Conservation (phyloP, 2,797 vertebrate genomes). For the Cygnus olor region DNA sequence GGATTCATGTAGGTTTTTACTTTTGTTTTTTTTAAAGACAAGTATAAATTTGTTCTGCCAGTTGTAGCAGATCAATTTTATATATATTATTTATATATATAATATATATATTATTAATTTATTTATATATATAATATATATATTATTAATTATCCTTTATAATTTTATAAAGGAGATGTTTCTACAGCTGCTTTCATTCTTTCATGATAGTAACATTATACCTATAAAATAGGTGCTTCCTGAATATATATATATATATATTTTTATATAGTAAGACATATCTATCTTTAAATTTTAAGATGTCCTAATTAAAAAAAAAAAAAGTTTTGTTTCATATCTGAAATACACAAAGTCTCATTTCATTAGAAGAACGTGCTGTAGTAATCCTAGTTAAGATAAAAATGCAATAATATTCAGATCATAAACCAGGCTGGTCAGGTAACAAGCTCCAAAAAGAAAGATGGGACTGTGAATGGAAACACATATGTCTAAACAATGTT, state of each 20-base stretch:
- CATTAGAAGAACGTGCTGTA: background rate
- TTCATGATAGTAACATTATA: background rate
- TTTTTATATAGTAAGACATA: accelerated
- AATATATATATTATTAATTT: too few species aligned
- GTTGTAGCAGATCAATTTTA: background rate
- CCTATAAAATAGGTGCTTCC: background rate
- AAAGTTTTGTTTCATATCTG: background rate
- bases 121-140: too few species aligned
- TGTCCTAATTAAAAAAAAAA: background rate
- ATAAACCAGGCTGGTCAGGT: background rate
- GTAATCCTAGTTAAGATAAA: background rate
- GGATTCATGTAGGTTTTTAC: background rate
- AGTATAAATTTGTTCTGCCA: background rate
- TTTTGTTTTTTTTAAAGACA: background rate
- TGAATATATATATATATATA: background rate
- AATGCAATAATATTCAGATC: background rate
- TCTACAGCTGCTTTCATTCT: background rate
- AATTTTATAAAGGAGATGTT: background rate
- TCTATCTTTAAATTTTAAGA: background rate
- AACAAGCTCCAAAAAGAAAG: background rate
- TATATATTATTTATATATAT: too few species aligned
- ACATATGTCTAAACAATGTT: background rate
- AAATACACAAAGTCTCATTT: background rate
- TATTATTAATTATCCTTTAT: too few species aligned
- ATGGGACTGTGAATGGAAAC: background rate